A percentile compares a stretch with the other conserved stretches of the same genome.
These are phyloP conservation scores for Drosophila melanogaster DNA, from an alignment of 1,140 invertebrate species.

Conservation along the genomic window Release_6_plus_ISO1_MT NT_037436.4:10717001-10717500, in stretches of 20 bases:
- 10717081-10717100: slow-evolving; percentile 31
- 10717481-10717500: not conserved
- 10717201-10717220: not conserved
- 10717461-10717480: no score
- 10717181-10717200: slow-evolving; percentile 66
- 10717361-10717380: no score
- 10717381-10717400: no score
- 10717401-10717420: no score
- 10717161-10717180: slow-evolving; percentile 51
- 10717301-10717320: no score
- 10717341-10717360: no score
- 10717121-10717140: slow-evolving; percentile 71
- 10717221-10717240: not conserved
- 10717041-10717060: slow-evolving; percentile 37
- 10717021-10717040: slow-evolving; percentile 28
- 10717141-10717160: slow-evolving; percentile 78
- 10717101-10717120: slow-evolving; percentile 56
- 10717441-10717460: no score
- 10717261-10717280: no score
- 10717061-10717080: slow-evolving; percentile 22
- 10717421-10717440: no score
- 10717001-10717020: slow-evolving; percentile 12
- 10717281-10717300: no score
- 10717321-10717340: no score
- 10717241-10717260: no score